These are phyloP conservation scores for Catocala fraxini DNA, from an alignment of 2,888 invertebrate genomes.

Conservation along the genomic window DNA sequence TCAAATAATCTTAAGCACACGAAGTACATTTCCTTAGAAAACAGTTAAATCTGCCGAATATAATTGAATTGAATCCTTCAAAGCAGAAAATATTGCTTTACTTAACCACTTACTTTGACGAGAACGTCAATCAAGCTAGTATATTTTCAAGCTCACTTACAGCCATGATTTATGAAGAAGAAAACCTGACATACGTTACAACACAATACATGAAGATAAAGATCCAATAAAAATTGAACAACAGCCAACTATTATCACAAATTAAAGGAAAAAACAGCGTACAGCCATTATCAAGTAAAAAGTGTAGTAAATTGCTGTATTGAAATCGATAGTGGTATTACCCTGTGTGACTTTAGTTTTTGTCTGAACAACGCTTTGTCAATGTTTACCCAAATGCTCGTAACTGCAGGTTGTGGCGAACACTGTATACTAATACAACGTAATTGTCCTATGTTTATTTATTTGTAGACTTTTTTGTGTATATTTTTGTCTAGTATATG, in stretches of 20 bases:
- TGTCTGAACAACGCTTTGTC: slow-evolving; percentile 47
- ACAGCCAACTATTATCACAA: slow-evolving; percentile 66
- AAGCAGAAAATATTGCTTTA: too few relatives aligned
- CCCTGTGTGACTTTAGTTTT: slow-evolving; percentile 65
- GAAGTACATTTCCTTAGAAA: too few relatives aligned
- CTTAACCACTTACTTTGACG: too few relatives aligned
- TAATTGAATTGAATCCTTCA: too few relatives aligned
- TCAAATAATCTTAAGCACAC: too few relatives aligned
- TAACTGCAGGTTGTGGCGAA: slow-evolving; percentile 2
- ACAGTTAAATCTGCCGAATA: too few relatives aligned
- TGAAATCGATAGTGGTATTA: slow-evolving; percentile 65
- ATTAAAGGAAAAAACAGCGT: slow-evolving; percentile 66
- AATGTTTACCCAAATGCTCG: slow-evolving; percentile 48
- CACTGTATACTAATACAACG: neutral
- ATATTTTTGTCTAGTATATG: too few relatives aligned
- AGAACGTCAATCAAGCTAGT: too few relatives aligned
- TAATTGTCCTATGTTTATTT: neutral
- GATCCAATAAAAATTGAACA: slow-evolving; percentile 53
- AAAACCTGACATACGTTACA: slow-evolving; percentile 6
- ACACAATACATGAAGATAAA: slow-evolving; percentile 53
- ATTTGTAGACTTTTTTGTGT: neutral
- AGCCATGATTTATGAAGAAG: slow-evolving; percentile 5
- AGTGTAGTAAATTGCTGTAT: slow-evolving; percentile 66
- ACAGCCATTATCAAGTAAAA: slow-evolving; percentile 51
- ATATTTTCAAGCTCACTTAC: slow-evolving; percentile 1